Evolutionary conservation across 2,797 vertebrate species (phyloP).

Genomic region (Rachycentron canadum): DNA sequence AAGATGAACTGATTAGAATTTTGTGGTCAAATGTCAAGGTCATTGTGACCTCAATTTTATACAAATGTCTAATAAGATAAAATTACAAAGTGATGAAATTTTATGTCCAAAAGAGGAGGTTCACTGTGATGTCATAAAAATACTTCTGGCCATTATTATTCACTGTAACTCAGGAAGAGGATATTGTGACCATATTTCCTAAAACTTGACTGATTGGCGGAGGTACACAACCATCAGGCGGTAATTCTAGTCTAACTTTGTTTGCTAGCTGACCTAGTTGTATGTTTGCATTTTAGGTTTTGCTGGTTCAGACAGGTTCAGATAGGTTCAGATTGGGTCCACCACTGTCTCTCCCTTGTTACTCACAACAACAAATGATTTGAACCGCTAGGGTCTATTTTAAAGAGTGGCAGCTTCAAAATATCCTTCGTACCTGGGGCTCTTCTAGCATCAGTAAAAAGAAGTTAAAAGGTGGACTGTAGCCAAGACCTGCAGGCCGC

Average conservation of each 20-base stretch:
- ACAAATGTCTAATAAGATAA: no score
- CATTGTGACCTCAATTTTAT: no score
- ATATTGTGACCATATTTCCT: no score
- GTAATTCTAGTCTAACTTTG: not conserved
- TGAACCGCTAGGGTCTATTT: slow-evolving; percentile 9
- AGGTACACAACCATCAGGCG: no score
- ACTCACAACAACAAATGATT: slow-evolving; percentile 2
- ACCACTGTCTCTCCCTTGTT: not conserved
- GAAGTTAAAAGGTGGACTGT: not conserved
- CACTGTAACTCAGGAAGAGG: no score
- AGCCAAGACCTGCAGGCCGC: not conserved
- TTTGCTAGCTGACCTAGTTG: not conserved
- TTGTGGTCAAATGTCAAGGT: no score
- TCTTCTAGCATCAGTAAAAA: not conserved
- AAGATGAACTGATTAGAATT: no score
- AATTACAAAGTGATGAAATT: no score
- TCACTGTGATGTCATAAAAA: no score
- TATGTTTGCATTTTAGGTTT: not conserved
- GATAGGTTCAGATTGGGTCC: slow-evolving; percentile 1
- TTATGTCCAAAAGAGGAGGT: no score
- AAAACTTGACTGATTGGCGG: no score
- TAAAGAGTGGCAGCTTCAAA: slow-evolving; percentile 7
- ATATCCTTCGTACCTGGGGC: not conserved
- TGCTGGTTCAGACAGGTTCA: not conserved
- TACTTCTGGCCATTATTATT: no score